Conservation (phyloP, 2,113 vertebrate species). For the Microcebus jonahi region DNA sequence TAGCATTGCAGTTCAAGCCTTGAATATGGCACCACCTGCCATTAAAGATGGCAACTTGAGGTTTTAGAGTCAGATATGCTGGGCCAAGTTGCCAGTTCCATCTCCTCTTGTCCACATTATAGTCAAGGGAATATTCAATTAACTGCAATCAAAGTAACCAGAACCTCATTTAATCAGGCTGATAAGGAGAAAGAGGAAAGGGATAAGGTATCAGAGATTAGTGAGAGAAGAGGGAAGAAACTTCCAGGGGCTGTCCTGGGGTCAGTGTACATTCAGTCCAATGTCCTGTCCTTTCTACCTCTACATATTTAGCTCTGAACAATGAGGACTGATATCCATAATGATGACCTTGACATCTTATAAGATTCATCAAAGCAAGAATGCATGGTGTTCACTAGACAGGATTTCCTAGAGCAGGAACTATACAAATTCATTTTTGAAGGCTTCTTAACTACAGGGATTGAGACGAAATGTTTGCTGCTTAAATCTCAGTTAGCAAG, state of each 20-base stretch:
- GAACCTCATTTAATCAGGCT: conserved; percentile 25
- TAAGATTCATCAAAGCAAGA: conserved; percentile 50
- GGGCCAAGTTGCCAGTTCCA: neutral
- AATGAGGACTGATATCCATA: conserved; percentile 42
- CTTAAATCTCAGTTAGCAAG: conserved; percentile 33
- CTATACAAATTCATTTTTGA: conserved; percentile 34
- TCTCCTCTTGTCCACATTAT: conserved; percentile 10
- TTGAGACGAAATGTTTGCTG: conserved; percentile 33
- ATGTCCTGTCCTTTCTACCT: neutral
- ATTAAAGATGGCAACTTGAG: conserved; percentile 14
- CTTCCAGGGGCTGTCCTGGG: conserved; percentile 18
- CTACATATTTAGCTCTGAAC: conserved; percentile 32
- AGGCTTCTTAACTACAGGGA: conserved; percentile 19
- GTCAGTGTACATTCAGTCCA: conserved; percentile 7
- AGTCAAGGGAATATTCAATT: conserved; percentile 42
- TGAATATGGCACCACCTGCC: neutral
- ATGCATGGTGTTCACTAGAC: neutral
- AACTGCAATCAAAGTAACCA: conserved; percentile 57
- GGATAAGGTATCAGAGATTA: conserved; percentile 33
- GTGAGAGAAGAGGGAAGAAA: conserved; percentile 13
- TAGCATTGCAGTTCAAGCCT: neutral
- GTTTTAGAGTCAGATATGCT: neutral
- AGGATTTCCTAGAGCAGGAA: conserved; percentile 64
- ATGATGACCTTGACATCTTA: conserved; percentile 45
- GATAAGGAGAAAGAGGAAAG: conserved; percentile 38